Percentiles rank a stretch among this genome's conserved stretches.
These are phyloP conservation scores for Uloborus diversus DNA, from an alignment of 1,140 invertebrate genomes.

Conservation along the genomic window DNA sequence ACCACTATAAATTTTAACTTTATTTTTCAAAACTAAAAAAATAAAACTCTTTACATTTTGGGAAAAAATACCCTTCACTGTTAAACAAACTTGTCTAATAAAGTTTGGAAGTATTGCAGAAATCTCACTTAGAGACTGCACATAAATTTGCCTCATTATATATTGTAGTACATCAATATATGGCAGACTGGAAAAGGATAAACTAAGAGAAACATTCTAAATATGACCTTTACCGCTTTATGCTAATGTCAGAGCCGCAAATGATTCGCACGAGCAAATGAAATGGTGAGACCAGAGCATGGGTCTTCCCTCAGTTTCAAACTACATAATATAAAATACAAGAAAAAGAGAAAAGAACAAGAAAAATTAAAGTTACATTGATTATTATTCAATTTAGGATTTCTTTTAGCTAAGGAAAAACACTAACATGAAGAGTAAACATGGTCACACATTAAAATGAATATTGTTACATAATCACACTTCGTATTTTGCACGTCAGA, in stretches of 20 bases:
- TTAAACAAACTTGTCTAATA: not conserved
- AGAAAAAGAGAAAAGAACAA: constrained; percentile 60
- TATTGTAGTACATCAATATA: constrained; percentile 2
- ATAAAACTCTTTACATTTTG: not conserved
- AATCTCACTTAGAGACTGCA: too few species aligned
- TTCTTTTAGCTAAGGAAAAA: constrained; percentile 15
- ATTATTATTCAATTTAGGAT: constrained; percentile 31
- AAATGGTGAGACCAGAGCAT: constrained; percentile 51
- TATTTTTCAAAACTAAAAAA: not conserved
- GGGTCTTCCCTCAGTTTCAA: constrained; percentile 56
- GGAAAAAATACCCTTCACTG: not conserved
- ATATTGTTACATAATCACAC: too few species aligned
- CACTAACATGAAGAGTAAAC: not conserved
- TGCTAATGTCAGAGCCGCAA: constrained; percentile 54
- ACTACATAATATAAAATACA: constrained; percentile 59
- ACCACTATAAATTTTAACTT: not conserved
- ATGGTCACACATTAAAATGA: too few species aligned
- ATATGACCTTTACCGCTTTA: constrained; percentile 59
- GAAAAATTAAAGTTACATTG: constrained; percentile 57
- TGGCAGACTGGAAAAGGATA: constrained; percentile 40
- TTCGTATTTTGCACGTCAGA: too few species aligned
- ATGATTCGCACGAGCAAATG: constrained; percentile 55
- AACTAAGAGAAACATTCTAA: constrained; percentile 56
- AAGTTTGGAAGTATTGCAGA: not conserved
- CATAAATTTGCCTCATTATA: too few species aligned